phyloP scores from a whole-genome alignment of 2,888 invertebrate genomes.

The Cryptus armator region DNA sequence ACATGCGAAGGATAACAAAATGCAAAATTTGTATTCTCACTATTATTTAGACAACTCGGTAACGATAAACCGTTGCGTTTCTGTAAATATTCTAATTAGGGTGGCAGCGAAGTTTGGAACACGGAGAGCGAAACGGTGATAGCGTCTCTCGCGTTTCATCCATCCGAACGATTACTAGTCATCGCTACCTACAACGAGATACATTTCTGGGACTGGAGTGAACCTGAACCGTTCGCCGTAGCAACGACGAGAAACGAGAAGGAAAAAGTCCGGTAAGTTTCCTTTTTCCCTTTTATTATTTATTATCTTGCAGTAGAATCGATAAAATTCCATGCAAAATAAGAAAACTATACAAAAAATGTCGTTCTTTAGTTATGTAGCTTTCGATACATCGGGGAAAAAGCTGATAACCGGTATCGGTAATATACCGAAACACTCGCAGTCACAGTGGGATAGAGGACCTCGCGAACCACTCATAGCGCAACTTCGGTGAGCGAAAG shows the following conservation, averaged over 20 bases:
- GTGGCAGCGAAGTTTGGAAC: conserved; percentile 94
- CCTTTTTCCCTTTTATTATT: not conserved
- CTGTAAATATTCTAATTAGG: conserved; percentile 86
- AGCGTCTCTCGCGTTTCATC: conserved; percentile 95
- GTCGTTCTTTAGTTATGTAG: conserved; percentile 89
- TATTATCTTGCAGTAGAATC: too few species aligned
- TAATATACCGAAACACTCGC: conserved; percentile 85
- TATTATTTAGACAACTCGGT: not conserved
- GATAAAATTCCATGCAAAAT: not conserved
- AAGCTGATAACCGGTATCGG: conserved; percentile 95
- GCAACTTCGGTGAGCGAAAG: conserved; percentile 48
- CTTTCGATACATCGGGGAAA: conserved; percentile 93
- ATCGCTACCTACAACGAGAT: conserved; percentile 94
- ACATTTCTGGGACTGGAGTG: conserved; percentile 96
- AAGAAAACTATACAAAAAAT: not conserved
- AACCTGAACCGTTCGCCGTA: conserved; percentile 91
- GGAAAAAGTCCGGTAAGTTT: conserved; percentile 91
- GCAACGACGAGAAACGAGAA: conserved; percentile 91
- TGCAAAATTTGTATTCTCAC: not conserved
- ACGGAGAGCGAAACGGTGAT: conserved; percentile 91
- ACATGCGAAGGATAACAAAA: too few species aligned
- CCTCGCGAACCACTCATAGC: conserved; percentile 55
- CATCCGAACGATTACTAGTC: conserved; percentile 92
- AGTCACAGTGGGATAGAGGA: conserved; percentile 86
- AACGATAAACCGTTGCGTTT: not conserved